phyloP scores from a whole-genome alignment of 2,888 invertebrate species.

The Cistogaster globosa region DNA sequence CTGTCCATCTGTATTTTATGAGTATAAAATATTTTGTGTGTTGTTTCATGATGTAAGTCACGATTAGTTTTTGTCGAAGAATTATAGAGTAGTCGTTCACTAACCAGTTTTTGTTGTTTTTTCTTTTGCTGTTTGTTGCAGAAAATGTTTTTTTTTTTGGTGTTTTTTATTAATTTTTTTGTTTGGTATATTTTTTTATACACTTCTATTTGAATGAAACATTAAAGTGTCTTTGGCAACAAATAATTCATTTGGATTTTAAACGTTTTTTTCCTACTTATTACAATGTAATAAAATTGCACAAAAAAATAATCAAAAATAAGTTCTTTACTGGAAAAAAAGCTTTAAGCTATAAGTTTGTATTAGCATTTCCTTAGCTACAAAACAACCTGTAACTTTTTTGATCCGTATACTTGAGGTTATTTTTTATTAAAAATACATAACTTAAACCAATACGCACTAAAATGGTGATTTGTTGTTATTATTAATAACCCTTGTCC shows the following conservation, averaged over 20 bases:
- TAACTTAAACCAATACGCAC: too few relatives aligned
- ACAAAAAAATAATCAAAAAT: slow-evolving; percentile 24
- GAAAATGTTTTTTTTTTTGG: slow-evolving; percentile 19
- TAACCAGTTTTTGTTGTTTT: slow-evolving; percentile 43
- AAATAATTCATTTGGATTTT: slow-evolving; percentile 72
- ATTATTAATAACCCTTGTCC: too few relatives aligned
- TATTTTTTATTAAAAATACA: too few relatives aligned
- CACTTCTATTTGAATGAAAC: slow-evolving; percentile 74
- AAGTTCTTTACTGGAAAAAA: not conserved
- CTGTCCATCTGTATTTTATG: slow-evolving; percentile 24
- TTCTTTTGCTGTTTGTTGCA: slow-evolving; percentile 24
- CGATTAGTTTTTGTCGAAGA: slow-evolving; percentile 70
- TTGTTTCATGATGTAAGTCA: slow-evolving; percentile 72
- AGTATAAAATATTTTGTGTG: slow-evolving; percentile 46
- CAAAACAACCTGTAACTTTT: slow-evolving; percentile 39
- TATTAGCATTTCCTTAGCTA: not conserved
- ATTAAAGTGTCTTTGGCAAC: slow-evolving; percentile 75
- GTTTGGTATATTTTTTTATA: slow-evolving; percentile 4
- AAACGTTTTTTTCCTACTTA: slow-evolving; percentile 34
- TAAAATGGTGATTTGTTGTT: too few relatives aligned
- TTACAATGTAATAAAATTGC: not conserved
- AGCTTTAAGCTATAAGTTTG: slow-evolving; percentile 27
- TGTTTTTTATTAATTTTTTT: not conserved
- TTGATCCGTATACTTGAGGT: slow-evolving; percentile 18
- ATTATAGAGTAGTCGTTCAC: slow-evolving; percentile 66